phyloP scores from a whole-genome alignment of 1,140 invertebrate species.

The Eumaeus atala region DNA sequence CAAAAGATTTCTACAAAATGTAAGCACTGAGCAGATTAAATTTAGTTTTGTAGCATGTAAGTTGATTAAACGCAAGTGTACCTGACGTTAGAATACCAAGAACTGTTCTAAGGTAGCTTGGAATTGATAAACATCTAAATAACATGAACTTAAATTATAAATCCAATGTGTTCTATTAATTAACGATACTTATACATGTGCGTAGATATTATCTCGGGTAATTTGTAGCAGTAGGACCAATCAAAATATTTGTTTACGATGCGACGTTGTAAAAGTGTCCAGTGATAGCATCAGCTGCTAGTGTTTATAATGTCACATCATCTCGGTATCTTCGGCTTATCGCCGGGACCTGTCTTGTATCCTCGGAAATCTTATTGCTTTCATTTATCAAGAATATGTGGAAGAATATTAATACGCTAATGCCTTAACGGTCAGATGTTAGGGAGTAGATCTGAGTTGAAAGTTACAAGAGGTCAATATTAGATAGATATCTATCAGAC shows the following conservation, averaged over 20 bases:
- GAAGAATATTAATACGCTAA: too few species aligned
- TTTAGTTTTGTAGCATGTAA: too few species aligned
- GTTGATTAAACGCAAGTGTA: too few species aligned
- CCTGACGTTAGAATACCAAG: too few species aligned
- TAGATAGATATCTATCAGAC: too few species aligned
- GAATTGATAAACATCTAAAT: constrained; percentile 1
- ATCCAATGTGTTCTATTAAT: constrained; percentile 16
- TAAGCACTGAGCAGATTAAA: too few species aligned
- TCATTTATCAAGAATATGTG: background rate
- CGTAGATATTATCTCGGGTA: constrained; percentile 45
- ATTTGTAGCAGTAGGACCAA: constrained; percentile 52
- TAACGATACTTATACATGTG: constrained; percentile 13
- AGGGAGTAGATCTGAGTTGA: too few species aligned
- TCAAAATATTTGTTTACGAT: constrained; percentile 65
- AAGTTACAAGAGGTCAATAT: too few species aligned
- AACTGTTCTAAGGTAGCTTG: too few species aligned
- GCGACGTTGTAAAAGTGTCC: constrained; percentile 23
- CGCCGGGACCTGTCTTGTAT: constrained; percentile 33
- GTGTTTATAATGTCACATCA: constrained; percentile 41
- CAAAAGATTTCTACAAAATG: too few species aligned
- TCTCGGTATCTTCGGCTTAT: constrained; percentile 41
- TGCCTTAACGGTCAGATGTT: too few species aligned
- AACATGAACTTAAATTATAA: constrained; percentile 25
- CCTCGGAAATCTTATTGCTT: constrained; percentile 28
- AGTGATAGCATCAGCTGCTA: constrained; percentile 40